These are phyloP conservation scores for Pristionchus japonicus DNA, from an alignment of 2,888 invertebrate genomes.

Conservation along the genomic window DNA sequence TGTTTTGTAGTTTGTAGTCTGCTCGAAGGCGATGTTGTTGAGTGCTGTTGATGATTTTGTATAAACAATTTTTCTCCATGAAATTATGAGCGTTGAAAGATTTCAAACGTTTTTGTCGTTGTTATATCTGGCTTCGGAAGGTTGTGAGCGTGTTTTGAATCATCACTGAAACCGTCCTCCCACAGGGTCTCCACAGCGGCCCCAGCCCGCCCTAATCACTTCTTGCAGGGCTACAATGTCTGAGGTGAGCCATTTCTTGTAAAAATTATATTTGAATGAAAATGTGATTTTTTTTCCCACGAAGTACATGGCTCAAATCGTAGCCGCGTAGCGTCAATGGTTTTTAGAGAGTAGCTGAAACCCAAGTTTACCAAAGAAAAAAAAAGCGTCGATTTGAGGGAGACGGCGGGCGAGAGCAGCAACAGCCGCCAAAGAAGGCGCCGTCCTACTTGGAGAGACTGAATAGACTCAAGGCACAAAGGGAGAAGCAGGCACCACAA, in stretches of 20 bases:
- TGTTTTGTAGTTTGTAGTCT: conserved; percentile 22
- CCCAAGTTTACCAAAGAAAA: neutral
- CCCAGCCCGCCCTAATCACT: neutral
- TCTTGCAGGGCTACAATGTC: neutral
- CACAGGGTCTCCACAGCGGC: neutral
- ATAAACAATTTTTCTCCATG: neutral
- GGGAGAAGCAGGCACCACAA: neutral
- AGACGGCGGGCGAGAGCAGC: neutral
- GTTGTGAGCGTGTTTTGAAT: neutral
- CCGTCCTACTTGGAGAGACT: conserved; percentile 37
- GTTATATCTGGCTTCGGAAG: neutral
- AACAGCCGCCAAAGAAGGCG: neutral
- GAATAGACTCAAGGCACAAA: neutral
- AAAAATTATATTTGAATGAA: neutral
- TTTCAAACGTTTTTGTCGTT: neutral
- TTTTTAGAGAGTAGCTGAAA: neutral
- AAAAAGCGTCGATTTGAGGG: neutral
- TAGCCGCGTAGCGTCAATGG: too few relatives aligned
- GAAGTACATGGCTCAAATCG: too few relatives aligned
- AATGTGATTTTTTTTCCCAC: neutral
- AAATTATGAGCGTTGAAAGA: neutral
- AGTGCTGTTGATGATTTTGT: conserved; percentile 10
- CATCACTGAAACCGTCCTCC: neutral
- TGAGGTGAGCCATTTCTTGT: neutral
- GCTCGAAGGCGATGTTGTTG: neutral